Percentiles rank a stretch among this genome's conserved stretches.
phyloP scores from a whole-genome alignment of 2,797 vertebrate species.

The Chloroceryle amazona region DNA sequence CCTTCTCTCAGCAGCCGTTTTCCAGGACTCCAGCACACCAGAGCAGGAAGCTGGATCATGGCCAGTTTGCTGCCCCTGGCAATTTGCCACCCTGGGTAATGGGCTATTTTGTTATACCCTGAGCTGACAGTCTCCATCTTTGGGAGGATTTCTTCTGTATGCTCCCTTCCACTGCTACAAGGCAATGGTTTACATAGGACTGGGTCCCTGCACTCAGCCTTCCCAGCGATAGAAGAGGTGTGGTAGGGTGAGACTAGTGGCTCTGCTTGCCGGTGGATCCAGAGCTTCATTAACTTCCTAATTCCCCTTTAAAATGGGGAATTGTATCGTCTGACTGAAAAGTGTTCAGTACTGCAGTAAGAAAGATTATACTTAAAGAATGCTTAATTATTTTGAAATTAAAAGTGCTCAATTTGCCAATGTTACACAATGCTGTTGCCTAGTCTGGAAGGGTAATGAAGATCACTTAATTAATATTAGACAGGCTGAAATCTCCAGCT shows the following conservation, averaged over 20 bases:
- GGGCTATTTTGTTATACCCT: background rate
- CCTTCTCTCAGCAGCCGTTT: background rate
- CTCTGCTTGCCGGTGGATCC: background rate
- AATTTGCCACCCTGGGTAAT: background rate
- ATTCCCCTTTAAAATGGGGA: background rate
- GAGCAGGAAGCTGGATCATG: background rate
- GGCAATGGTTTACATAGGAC: background rate
- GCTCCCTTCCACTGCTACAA: background rate
- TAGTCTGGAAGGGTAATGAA: background rate
- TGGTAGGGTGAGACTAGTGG: background rate
- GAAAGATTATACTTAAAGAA: background rate
- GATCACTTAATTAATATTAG: background rate
- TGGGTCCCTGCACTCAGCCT: background rate
- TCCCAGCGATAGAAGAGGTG: fast-evolving
- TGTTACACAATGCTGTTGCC: background rate
- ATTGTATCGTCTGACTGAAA: background rate
- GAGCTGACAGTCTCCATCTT: background rate
- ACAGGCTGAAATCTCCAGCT: slow-evolving; percentile 8
- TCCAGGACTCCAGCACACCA: background rate
- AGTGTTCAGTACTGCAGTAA: background rate
- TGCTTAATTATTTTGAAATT: background rate
- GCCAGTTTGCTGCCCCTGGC: background rate
- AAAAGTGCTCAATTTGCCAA: background rate
- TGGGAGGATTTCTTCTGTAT: background rate
- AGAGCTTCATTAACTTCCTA: background rate